Evolutionary conservation across 2,113 vertebrate genomes (phyloP).

Genomic region (Labrus mixtus): DNA sequence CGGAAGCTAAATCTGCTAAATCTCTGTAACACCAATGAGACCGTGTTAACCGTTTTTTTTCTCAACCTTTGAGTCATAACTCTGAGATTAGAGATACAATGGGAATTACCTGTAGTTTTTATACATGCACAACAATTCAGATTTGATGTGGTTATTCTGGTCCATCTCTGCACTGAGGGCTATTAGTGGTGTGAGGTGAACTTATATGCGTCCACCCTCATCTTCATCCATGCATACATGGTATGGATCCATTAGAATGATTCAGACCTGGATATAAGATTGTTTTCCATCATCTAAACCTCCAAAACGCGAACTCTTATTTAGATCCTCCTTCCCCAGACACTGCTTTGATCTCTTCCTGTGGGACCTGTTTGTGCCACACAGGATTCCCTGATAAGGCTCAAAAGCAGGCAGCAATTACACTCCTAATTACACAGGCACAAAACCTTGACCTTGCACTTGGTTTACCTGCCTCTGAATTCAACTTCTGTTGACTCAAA

Average conservation of each 20-base stretch:
- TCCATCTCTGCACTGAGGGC: not conserved
- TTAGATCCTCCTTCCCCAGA: conserved; percentile 56
- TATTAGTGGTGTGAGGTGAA: not conserved
- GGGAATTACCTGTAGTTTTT: too few relatives aligned
- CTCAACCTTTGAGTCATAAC: too few relatives aligned
- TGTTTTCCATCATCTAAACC: conserved; percentile 59
- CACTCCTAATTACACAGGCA: conserved; percentile 64
- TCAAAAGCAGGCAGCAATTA: conserved; percentile 62
- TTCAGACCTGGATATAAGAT: conserved; percentile 11
- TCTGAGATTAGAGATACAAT: too few relatives aligned
- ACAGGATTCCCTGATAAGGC: conserved; percentile 56
- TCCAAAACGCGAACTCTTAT: conserved; percentile 57
- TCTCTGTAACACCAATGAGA: too few relatives aligned
- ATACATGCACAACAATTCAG: not conserved
- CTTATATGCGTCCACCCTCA: not conserved
- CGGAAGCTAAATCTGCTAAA: too few relatives aligned
- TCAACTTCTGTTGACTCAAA: conserved; percentile 24
- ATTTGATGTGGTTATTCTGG: not conserved
- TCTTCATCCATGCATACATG: not conserved
- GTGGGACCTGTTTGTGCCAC: conserved; percentile 68
- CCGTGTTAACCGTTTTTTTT: too few relatives aligned
- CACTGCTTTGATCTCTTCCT: conserved; percentile 70
- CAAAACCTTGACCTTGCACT: conserved; percentile 67
- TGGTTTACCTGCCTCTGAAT: conserved; percentile 28
- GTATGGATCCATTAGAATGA: conserved; percentile 22